Evolutionary conservation across 2,113 vertebrate species (phyloP), one percentile per base, ranked within the genome.

Genomic region (Tenrec ecaudatus): DNA sequence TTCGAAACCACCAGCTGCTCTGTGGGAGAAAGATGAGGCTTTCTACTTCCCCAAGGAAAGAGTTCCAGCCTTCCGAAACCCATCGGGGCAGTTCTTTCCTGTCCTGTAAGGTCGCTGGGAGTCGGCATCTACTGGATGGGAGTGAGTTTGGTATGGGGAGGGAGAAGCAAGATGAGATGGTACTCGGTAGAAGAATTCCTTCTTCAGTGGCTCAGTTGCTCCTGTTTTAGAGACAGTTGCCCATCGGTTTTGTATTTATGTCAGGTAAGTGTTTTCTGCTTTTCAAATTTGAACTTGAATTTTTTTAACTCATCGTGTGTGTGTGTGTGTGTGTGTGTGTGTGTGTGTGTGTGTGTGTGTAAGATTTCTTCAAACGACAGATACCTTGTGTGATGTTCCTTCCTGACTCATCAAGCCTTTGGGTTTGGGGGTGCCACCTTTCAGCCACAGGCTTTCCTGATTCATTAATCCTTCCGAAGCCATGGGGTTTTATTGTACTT

Each of bases 381-480:
- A 92, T 82, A 91, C 40, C 17, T 20, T 68, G 2, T 81, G 90
- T 47, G 93, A 82, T 96, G 36, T 77, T 95, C 88, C 78, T 58
- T 96, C 27, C 58, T 20, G 81, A 82, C 93, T 90, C 57, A 60
- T 94, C 29, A 19, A 83, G 6, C 58, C 22, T 29, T 79, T 53
- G 68, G 92, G 38, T 86, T 95, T n/a, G 94, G 95, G 95, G 20
- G 6, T 90, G 2, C 23, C 83, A 14, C 66, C 53, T 71, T 75
- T 93, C 29, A 95, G 53, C 60, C 88, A 27, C 82, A 94, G 64
- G 31, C 47, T 76, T 93, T 91, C 68, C 94, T 96, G 80, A 27
- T 86, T 97, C 91, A 92, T 95, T 87, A 83, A 1, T 62, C 85
- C 84, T 92, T 94, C 81, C 86, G 82, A 91, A 96, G 69, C 40